These are phyloP conservation scores for Physella acuta DNA, from an alignment of 1,140 invertebrate genomes.

Conservation along the genomic window DNA sequence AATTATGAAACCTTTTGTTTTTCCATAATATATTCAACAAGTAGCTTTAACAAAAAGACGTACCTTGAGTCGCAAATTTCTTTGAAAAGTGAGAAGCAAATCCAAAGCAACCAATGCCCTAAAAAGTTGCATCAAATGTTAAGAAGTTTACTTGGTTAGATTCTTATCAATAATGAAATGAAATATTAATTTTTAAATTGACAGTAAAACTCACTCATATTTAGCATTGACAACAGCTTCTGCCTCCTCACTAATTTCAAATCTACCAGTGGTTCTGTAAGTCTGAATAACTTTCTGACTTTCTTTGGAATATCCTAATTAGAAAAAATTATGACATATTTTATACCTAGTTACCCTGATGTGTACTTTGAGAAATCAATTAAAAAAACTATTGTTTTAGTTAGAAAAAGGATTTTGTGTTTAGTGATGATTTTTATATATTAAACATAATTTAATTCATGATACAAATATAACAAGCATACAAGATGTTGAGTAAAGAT, in stretches of 20 bases:
- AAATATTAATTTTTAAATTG: no score
- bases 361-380: no score
- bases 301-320: conserved; percentile 54
- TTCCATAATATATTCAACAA: no score
- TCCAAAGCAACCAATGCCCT: conserved; percentile 59
- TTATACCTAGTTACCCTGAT: no score
- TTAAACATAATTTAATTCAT: neutral
- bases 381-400: no score
- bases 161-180: no score
- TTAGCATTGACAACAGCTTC: conserved; percentile 58
- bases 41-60: no score
- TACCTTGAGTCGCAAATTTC: conserved; percentile 56
- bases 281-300: conserved; percentile 47
- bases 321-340: no score
- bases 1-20: no score
- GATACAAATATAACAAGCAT: conserved; percentile 15
- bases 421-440: neutral
- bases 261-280: conserved; percentile 47
- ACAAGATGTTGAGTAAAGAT: no score
- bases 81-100: conserved; percentile 56
- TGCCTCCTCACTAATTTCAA: conserved; percentile 46
- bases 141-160: no score
- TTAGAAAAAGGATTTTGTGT: no score
- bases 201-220: conserved; percentile 53
- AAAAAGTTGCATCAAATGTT: conserved; percentile 16